phyloP scores from a whole-genome alignment of 2,888 invertebrate genomes.

The Caenorhabditis macrosperma region DNA sequence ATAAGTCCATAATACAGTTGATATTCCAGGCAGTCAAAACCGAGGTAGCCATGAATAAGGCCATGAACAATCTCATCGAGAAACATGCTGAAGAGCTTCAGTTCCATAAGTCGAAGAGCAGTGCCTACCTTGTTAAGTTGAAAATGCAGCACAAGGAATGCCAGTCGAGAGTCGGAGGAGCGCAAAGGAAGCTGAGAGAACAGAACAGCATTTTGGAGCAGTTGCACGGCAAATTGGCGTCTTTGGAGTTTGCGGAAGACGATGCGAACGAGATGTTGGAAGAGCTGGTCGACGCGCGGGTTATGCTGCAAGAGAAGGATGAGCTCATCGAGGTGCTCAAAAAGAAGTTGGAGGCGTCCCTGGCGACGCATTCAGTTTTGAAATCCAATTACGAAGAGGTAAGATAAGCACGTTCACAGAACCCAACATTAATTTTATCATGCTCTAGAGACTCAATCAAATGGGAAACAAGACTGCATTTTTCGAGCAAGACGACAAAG shows the following conservation, averaged over 20 bases:
- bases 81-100: slow-evolving; percentile 16
- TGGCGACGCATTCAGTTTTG: no score
- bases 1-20: no score
- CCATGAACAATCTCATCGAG: background rate
- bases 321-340: background rate
- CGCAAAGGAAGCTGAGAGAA: slow-evolving; percentile 32
- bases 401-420: no score
- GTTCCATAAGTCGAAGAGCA: slow-evolving; percentile 4
- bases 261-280: slow-evolving; percentile 25
- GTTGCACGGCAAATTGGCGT: slow-evolving; percentile 16
- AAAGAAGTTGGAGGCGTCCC: background rate
- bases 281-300: background rate
- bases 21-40: no score
- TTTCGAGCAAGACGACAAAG: background rate
- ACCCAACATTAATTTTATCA: no score
- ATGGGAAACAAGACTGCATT: no score
- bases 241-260: slow-evolving; percentile 30
- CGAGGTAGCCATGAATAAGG: background rate
- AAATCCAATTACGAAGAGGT: no score
- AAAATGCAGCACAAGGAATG: slow-evolving; percentile 24
- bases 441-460: no score
- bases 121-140: slow-evolving; percentile 13
- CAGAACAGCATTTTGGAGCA: background rate
- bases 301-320: background rate
- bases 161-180: slow-evolving; percentile 13